Conservation (phyloP, 2,113 vertebrate genomes). For the Corydoras sp. region DNA sequence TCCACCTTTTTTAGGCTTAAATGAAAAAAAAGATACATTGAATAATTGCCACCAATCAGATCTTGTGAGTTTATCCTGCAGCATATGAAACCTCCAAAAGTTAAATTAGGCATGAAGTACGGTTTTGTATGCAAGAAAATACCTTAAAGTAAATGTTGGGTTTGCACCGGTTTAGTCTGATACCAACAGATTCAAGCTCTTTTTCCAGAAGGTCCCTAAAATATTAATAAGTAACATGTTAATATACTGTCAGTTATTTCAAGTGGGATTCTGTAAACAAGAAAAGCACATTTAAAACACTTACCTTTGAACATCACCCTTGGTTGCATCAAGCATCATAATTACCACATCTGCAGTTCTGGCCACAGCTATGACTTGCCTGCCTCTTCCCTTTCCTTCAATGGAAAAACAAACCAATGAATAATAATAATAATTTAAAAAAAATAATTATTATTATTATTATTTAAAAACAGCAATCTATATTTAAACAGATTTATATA, state of each 20-base stretch:
- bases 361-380: constrained; percentile 95
- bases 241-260: neutral
- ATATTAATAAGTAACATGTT: neutral
- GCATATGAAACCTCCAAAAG: too few species aligned
- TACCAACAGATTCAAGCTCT: constrained; percentile 93
- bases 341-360: constrained; percentile 93
- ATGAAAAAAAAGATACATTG: neutral
- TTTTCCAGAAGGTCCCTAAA: constrained; percentile 87
- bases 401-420: constrained; percentile 10
- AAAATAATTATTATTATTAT: neutral
- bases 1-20: constrained; percentile 92
- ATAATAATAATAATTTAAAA: neutral
- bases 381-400: constrained; percentile 90
- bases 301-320: constrained; percentile 93
- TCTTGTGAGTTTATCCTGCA: too few species aligned
- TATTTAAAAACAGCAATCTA: too few species aligned
- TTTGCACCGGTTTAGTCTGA: constrained; percentile 87
- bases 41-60: neutral
- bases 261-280: neutral
- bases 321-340: constrained; percentile 99
- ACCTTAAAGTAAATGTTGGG: constrained; percentile 99
- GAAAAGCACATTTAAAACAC: constrained; percentile 15
- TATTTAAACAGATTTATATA: too few species aligned
- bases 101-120: neutral
- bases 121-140: constrained; percentile 20